Percentiles rank a stretch among this genome's conserved stretches.
phyloP scores from a whole-genome alignment of 2,888 invertebrate genomes.

The Junonia oenone region DNA sequence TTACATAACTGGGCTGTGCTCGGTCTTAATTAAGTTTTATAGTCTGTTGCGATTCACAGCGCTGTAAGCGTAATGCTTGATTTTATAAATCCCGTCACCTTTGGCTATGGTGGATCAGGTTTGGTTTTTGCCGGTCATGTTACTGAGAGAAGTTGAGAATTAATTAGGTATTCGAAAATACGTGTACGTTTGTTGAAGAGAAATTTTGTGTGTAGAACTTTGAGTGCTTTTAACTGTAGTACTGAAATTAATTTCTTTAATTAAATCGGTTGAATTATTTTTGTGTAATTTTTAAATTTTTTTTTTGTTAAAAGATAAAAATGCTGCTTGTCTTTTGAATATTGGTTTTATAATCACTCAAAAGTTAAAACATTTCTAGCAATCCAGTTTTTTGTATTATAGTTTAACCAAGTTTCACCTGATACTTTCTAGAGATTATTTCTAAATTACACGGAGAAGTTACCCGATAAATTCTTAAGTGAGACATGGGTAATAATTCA shows the following conservation, averaged over 20 bases:
- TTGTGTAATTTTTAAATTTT: no score
- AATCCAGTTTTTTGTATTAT: neutral
- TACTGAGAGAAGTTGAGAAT: neutral
- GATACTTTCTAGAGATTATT: neutral
- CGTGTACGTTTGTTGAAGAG: neutral
- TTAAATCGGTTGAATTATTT: no score
- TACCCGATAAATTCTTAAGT: neutral
- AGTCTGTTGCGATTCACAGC: slow-evolving; percentile 37
- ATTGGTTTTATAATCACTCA: no score
- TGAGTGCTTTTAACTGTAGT: neutral
- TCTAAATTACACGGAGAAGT: neutral
- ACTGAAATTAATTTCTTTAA: neutral
- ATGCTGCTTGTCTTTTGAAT: no score
- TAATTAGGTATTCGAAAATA: neutral
- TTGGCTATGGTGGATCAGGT: slow-evolving; percentile 10
- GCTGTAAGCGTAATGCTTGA: slow-evolving; percentile 21
- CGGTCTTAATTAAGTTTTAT: slow-evolving; percentile 56
- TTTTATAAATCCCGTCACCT: slow-evolving; percentile 13
- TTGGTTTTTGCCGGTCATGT: neutral
- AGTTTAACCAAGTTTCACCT: neutral
- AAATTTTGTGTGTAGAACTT: neutral
- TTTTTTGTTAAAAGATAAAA: no score
- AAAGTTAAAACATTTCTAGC: neutral
- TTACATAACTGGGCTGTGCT: slow-evolving; percentile 55
- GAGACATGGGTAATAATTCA: neutral